Evolutionary conservation across 2,797 vertebrate species (phyloP).

Genomic region (Pseudochromis fuscus): DNA sequence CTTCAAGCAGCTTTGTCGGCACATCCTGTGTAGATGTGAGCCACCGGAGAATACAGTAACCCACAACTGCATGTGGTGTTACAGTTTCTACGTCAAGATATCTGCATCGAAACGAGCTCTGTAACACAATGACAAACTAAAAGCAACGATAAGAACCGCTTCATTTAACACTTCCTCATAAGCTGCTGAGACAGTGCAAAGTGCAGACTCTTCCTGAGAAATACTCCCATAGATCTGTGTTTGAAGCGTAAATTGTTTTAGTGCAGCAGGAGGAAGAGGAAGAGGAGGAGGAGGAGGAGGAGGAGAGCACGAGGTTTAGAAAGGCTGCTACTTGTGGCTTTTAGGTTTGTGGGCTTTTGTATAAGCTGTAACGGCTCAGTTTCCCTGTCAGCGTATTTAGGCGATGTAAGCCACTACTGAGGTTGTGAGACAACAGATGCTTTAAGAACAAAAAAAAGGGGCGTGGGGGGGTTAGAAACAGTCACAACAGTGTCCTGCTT

Average conservation of each 20-base stretch:
- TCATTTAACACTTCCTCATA: constrained; percentile 52
- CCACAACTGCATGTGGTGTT: constrained; percentile 77
- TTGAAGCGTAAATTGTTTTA: constrained; percentile 66
- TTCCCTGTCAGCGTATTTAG: constrained; percentile 85
- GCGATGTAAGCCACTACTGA: constrained; percentile 80
- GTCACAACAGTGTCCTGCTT: background rate
- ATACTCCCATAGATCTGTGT: constrained; percentile 49
- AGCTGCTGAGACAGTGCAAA: constrained; percentile 42
- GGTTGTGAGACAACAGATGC: constrained; percentile 74
- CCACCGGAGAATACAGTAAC: constrained; percentile 71
- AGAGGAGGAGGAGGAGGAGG: constrained; percentile 30
- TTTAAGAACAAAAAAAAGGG: constrained; percentile 38
- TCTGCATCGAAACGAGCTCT: constrained; percentile 68
- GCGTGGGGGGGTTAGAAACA: constrained; percentile 60
- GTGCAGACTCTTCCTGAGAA: constrained; percentile 43
- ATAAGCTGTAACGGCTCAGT: constrained; percentile 83
- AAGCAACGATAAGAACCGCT: constrained; percentile 32
- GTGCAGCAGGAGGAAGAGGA: constrained; percentile 42
- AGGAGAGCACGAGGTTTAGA: constrained; percentile 61
- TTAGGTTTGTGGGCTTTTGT: constrained; percentile 86
- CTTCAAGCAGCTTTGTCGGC: constrained; percentile 74
- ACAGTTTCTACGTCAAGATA: constrained; percentile 77
- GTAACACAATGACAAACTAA: constrained; percentile 55
- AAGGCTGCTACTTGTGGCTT: constrained; percentile 85
- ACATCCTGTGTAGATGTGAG: constrained; percentile 80